phyloP scores from a whole-genome alignment of 2,888 invertebrate species.

The Yponomeuta cagnagella region DNA sequence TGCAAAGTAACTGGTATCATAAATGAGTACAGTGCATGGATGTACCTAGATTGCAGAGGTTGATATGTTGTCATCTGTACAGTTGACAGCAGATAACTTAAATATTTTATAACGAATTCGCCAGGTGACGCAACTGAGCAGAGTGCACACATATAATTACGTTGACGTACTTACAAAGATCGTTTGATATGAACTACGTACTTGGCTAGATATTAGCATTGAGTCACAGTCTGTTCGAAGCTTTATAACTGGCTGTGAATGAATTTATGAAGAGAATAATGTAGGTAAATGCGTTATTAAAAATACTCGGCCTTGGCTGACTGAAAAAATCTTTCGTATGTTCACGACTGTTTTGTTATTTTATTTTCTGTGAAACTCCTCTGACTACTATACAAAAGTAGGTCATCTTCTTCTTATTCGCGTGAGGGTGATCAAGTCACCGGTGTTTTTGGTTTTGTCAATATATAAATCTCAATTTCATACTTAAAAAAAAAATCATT shows the following conservation, averaged over 20 bases:
- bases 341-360: not conserved
- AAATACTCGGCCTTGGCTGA: not conserved
- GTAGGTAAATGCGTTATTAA: not conserved
- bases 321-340: not conserved
- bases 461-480: too few relatives aligned
- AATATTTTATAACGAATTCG: too few relatives aligned
- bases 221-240: not conserved
- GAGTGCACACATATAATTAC: not conserved
- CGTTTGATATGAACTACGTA: not conserved
- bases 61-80: too few relatives aligned
- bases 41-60: too few relatives aligned
- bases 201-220: not conserved
- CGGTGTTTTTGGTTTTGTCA: too few relatives aligned
- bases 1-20: too few relatives aligned
- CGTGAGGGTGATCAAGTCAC: too few relatives aligned
- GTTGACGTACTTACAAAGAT: not conserved
- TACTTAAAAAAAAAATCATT: too few relatives aligned
- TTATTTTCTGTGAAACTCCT: not conserved
- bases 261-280: not conserved
- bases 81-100: too few relatives aligned
- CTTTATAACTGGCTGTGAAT: not conserved
- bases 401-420: too few relatives aligned
- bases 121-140: too few relatives aligned
- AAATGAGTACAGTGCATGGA: too few relatives aligned
- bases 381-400: not conserved